Conservation (phyloP, 2,888 invertebrate genomes). For the Anoplius nigerrimus region DNA sequence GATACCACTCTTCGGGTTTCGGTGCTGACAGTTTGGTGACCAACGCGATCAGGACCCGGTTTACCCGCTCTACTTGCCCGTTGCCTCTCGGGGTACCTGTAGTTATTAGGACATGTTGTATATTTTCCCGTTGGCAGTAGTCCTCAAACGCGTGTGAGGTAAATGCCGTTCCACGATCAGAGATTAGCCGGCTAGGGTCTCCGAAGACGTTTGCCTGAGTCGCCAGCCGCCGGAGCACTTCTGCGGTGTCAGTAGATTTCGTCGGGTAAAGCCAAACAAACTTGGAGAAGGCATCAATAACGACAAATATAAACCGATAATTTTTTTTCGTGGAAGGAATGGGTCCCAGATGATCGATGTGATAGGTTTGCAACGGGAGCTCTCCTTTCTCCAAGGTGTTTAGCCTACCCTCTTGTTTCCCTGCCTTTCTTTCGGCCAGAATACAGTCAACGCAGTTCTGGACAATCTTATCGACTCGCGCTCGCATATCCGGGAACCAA, state of each 20-base stretch:
- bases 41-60: conserved; percentile 52
- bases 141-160: conserved; percentile 15
- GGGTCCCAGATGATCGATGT: not conserved
- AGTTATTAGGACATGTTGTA: conserved; percentile 54
- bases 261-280: not conserved
- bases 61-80: not conserved
- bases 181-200: conserved; percentile 1
- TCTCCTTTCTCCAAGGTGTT: not conserved
- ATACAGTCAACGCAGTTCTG: too few relatives aligned
- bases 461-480: too few relatives aligned
- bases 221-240: not conserved
- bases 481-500: too few relatives aligned
- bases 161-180: conserved; percentile 12
- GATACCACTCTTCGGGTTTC: conserved; percentile 57
- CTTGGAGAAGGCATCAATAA: not conserved
- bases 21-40: conserved; percentile 60
- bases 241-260: not conserved
- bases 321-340: not conserved
- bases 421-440: too few relatives aligned
- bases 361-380: not conserved
- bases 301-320: not conserved
- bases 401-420: not conserved
- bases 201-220: conserved; percentile 2
- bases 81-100: conserved; percentile 10
- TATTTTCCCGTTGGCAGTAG: conserved; percentile 64